phyloP scores from a whole-genome alignment of 1,140 invertebrate genomes.

The Sitobion miscanthi region DNA sequence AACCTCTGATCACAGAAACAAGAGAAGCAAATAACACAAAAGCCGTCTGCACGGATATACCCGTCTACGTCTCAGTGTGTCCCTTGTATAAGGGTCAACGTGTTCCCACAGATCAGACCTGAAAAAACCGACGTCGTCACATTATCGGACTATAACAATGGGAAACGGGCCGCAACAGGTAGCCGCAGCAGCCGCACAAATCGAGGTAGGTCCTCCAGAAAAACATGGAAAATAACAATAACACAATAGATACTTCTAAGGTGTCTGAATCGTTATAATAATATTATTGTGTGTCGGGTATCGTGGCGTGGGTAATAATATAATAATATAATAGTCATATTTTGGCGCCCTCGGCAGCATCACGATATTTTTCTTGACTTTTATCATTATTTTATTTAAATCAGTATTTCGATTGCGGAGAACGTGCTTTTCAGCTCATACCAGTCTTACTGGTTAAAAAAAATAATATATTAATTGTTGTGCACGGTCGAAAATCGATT shows the following conservation, averaged over 20 bases:
- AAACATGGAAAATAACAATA: slow-evolving; percentile 19
- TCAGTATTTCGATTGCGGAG: background rate
- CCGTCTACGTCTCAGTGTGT: background rate
- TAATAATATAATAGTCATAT: slow-evolving; percentile 2
- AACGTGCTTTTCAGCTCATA: background rate
- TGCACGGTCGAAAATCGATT: slow-evolving; percentile 24
- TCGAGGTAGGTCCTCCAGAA: slow-evolving; percentile 17
- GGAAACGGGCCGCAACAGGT: slow-evolving; percentile 30
- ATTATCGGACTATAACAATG: slow-evolving; percentile 21
- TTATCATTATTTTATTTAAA: slow-evolving; percentile 31
- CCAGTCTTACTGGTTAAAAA: background rate
- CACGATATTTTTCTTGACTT: background rate
- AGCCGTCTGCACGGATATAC: slow-evolving; percentile 1
- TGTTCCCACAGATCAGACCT: slow-evolving; percentile 16
- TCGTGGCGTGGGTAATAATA: background rate
- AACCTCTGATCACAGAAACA: background rate
- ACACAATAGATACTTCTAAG: background rate
- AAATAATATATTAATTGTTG: slow-evolving; percentile 2
- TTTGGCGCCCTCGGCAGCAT: background rate
- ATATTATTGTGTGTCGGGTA: background rate
- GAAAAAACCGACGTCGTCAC: background rate
- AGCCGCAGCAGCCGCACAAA: background rate
- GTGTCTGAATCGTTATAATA: slow-evolving; percentile 7
- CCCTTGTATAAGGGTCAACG: slow-evolving; percentile 23
- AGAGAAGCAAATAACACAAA: slow-evolving; percentile 42